These are phyloP conservation scores for Clarias pachynema DNA, from an alignment of 2,797 vertebrate genomes.

Conservation along the genomic window DNA sequence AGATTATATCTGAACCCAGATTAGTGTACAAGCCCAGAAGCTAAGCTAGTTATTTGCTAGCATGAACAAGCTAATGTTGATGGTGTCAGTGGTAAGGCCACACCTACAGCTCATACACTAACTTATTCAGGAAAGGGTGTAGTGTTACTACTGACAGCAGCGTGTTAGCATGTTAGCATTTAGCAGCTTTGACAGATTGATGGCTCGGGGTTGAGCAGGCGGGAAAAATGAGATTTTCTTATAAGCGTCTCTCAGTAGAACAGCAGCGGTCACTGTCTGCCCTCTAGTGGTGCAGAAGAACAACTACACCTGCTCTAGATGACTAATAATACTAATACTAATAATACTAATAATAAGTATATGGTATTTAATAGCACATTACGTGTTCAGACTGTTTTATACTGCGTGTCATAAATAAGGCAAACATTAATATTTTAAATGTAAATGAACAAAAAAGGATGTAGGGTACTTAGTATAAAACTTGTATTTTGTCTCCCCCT, in stretches of 20 bases:
- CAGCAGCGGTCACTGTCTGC: neutral
- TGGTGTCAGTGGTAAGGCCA: neutral
- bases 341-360: neutral
- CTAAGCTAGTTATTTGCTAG: neutral
- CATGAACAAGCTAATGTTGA: neutral
- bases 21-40: neutral
- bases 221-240: neutral
- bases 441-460: neutral
- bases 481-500: constrained; percentile 7
- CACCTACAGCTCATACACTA: neutral
- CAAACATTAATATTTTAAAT: neutral
- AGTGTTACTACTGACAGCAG: neutral
- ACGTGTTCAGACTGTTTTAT: neutral
- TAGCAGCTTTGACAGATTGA: neutral
- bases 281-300: neutral
- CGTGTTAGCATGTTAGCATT: neutral
- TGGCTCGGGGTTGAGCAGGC: neutral
- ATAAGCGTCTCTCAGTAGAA: neutral
- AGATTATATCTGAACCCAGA: neutral
- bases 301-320: neutral
- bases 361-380: neutral
- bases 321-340: neutral
- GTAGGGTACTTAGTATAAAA: neutral
- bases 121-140: neutral
- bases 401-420: neutral